These are phyloP conservation scores for Serranus cabrilla DNA, from an alignment of 2,797 vertebrate species.

Conservation along the genomic window DNA sequence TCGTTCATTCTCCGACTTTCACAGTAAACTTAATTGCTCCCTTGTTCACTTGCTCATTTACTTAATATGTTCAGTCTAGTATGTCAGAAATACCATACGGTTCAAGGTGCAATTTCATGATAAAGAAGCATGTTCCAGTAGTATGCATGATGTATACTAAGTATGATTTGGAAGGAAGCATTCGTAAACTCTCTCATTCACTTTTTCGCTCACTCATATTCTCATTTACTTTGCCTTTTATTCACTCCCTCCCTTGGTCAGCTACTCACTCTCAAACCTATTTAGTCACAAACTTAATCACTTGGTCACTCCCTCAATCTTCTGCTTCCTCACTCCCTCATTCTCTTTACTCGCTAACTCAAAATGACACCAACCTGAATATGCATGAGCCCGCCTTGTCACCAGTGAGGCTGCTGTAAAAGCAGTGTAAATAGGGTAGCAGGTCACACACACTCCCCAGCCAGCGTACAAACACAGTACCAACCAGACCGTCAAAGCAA, in stretches of 20 bases:
- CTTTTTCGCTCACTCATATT: background rate
- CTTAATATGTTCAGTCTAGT: no score
- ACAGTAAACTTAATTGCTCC: no score
- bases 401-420: constrained; percentile 34
- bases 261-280: background rate
- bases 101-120: no score
- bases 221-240: background rate
- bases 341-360: constrained; percentile 16
- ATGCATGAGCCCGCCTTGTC: constrained; percentile 14
- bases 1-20: no score
- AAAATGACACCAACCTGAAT: constrained; percentile 42
- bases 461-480: constrained; percentile 52
- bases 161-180: no score
- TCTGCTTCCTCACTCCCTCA: background rate
- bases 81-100: no score
- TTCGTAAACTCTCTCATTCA: no score
- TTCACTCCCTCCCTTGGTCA: background rate
- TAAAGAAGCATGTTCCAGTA: no score
- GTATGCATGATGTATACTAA: no score
- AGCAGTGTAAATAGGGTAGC: constrained; percentile 71
- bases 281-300: background rate
- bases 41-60: no score
- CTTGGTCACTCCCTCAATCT: background rate
- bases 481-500: constrained; percentile 56
- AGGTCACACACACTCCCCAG: constrained; percentile 68